Conservation (phyloP, 53 echinoderm and acorn worm species). For the Astropecten irregularis region DNA sequence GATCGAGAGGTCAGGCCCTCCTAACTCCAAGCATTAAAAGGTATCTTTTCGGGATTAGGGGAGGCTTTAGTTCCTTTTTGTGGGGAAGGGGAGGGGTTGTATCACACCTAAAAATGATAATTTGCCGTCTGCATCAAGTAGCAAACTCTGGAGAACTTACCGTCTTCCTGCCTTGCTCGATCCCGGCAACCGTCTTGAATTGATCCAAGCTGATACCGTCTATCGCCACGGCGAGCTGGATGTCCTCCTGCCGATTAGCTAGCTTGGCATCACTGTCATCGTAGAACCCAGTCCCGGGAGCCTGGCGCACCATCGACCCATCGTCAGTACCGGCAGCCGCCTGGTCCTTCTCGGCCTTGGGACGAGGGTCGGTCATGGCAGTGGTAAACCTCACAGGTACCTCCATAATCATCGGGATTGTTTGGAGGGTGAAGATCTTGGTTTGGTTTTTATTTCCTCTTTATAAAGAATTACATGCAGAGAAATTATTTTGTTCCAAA, state of each 20-base stretch:
- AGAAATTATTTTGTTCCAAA: too few relatives aligned
- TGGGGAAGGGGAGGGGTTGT: too few relatives aligned
- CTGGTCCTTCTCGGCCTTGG: slow-evolving; percentile 3
- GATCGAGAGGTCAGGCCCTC: too few relatives aligned
- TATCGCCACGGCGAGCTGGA: slow-evolving; percentile 26
- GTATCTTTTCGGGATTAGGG: too few relatives aligned
- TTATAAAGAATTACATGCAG: not conserved
- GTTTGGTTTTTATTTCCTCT: not conserved
- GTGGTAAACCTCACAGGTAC: slow-evolving; percentile 13
- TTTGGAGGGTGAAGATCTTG: too few relatives aligned
- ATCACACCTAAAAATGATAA: too few relatives aligned
- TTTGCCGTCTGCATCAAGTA: too few relatives aligned
- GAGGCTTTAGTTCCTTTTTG: too few relatives aligned
- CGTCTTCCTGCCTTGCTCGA: slow-evolving; percentile 34
- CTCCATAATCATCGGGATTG: too few relatives aligned
- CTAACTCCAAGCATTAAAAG: too few relatives aligned
- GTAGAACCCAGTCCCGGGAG: slow-evolving; percentile 18
- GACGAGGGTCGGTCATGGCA: not conserved
- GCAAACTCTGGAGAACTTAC: too few relatives aligned
- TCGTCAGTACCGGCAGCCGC: not conserved
- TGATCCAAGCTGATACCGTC: slow-evolving; percentile 24
- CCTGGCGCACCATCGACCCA: too few relatives aligned
- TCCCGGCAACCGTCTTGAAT: slow-evolving; percentile 18
- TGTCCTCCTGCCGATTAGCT: slow-evolving; percentile 57
- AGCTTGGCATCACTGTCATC: slow-evolving; percentile 61